A percentile compares a stretch with the other conserved stretches of the same genome.
These are phyloP conservation scores for Diphyllodes magnificus DNA, from an alignment of 2,113 vertebrate genomes.

Conservation along the genomic window DNA sequence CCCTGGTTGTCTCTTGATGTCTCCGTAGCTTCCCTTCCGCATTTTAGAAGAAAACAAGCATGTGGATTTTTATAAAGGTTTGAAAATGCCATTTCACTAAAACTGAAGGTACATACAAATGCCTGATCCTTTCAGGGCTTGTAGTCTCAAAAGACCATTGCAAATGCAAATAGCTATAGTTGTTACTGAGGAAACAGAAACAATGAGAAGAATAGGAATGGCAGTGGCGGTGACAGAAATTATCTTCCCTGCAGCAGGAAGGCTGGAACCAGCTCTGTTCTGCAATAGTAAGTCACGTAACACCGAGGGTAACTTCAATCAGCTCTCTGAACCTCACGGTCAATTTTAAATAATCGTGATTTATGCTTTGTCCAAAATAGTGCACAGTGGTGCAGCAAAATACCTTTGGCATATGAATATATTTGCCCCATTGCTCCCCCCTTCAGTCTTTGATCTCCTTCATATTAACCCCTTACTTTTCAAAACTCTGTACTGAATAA, in stretches of 20 bases:
- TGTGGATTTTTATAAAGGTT: neutral
- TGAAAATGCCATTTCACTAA: neutral
- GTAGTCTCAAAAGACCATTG: neutral
- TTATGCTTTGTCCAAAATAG: neutral
- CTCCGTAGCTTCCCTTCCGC: neutral
- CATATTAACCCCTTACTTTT: neutral
- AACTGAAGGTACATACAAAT: neutral
- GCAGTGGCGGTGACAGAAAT: neutral
- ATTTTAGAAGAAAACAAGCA: neutral
- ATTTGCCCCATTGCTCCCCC: neutral
- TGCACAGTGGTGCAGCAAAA: neutral
- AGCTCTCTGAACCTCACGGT: neutral
- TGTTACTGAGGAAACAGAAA: conserved; percentile 15
- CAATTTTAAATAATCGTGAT: neutral
- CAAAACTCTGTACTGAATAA: neutral
- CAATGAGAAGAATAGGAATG: neutral
- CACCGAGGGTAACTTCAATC: neutral
- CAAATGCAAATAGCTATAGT: neutral
- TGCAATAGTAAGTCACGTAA: neutral
- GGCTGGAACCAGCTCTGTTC: neutral
- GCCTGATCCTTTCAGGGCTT: neutral
- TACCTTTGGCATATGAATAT: neutral
- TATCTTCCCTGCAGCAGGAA: neutral
- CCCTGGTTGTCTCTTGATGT: neutral
- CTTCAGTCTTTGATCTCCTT: neutral